Conservation (phyloP, 2,797 vertebrate genomes). For the Malurus leucopterus region DNA sequence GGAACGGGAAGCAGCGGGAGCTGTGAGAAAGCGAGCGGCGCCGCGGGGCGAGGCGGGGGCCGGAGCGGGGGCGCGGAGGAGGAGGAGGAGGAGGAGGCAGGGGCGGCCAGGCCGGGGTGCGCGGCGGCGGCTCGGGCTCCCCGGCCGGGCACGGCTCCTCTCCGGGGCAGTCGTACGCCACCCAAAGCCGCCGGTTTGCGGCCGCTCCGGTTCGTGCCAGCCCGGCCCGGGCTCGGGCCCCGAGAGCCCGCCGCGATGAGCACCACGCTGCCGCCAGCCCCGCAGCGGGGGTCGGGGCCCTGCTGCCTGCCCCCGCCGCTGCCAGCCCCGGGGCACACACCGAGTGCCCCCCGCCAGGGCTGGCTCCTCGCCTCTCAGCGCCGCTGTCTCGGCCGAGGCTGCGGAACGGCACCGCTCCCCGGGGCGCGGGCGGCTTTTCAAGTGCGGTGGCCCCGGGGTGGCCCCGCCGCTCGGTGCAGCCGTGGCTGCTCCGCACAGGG, state of each 20-base stretch:
- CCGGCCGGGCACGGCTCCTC: background rate
- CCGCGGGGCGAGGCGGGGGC: background rate
- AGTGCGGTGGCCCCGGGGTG: rapidly evolving
- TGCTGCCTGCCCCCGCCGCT: background rate
- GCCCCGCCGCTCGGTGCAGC: background rate
- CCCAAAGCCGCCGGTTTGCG: background rate
- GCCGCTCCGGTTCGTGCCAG: background rate
- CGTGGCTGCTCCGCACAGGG: background rate
- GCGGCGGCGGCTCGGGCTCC: background rate
- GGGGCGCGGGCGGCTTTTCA: background rate
- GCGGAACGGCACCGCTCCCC: background rate
- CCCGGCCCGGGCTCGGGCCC: background rate
- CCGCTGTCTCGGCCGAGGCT: background rate
- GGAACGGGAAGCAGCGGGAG: constrained; percentile 12
- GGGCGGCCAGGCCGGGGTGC: background rate
- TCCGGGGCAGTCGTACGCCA: background rate
- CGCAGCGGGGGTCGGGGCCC: background rate
- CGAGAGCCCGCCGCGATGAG: background rate
- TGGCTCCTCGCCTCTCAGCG: background rate
- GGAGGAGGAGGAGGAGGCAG: background rate
- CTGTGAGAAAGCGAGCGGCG: constrained; percentile 4
- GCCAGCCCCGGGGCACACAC: background rate
- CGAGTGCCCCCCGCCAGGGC: background rate
- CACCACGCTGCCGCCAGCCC: background rate
- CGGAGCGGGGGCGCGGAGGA: background rate